These are phyloP conservation scores for Drosophila bifasciata DNA, from an alignment of 1,140 invertebrate species.

Conservation along the genomic window DNA sequence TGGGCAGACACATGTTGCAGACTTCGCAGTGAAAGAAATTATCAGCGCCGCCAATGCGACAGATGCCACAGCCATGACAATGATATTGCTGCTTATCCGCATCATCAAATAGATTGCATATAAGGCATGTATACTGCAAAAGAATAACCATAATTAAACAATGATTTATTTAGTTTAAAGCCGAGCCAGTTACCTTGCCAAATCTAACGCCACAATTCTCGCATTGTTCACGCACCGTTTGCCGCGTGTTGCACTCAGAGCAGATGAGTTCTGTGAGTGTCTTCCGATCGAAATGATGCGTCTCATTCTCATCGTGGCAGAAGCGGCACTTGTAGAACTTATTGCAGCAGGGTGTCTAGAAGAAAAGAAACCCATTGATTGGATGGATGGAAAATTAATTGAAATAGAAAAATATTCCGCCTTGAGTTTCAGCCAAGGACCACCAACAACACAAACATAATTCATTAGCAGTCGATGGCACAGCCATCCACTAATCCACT, in stretches of 20 bases:
- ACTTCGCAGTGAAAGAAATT: slow-evolving; percentile 94
- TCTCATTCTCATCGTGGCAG: slow-evolving; percentile 94
- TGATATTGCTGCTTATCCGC: slow-evolving; percentile 95
- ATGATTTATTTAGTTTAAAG: too few species aligned
- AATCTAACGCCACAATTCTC: slow-evolving; percentile 90
- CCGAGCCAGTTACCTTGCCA: slow-evolving; percentile 86
- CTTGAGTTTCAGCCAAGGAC: slow-evolving; percentile 24
- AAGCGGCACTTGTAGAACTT: slow-evolving; percentile 94
- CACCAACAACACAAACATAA: slow-evolving; percentile 15
- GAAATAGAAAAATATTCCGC: neutral
- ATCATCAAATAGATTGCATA: slow-evolving; percentile 95
- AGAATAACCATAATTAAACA: neutral
- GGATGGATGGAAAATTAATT: neutral
- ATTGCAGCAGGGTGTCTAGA: slow-evolving; percentile 93
- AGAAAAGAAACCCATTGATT: slow-evolving; percentile 43
- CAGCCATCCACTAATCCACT: slow-evolving; percentile 1
- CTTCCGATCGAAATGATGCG: slow-evolving; percentile 92
- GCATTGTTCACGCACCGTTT: slow-evolving; percentile 91
- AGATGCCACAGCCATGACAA: slow-evolving; percentile 94
- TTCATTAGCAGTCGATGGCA: slow-evolving; percentile 37
- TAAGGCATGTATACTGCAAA: slow-evolving; percentile 91
- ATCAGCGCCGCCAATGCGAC: slow-evolving; percentile 92
- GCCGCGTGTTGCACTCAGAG: slow-evolving; percentile 90
- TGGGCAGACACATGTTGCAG: slow-evolving; percentile 94
- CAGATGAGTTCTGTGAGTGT: slow-evolving; percentile 93